Percentiles rank a stretch among this genome's conserved stretches.
These are phyloP conservation scores for Shargacucullia verbasci DNA, from an alignment of 2,888 invertebrate genomes.

Conservation along the genomic window DNA sequence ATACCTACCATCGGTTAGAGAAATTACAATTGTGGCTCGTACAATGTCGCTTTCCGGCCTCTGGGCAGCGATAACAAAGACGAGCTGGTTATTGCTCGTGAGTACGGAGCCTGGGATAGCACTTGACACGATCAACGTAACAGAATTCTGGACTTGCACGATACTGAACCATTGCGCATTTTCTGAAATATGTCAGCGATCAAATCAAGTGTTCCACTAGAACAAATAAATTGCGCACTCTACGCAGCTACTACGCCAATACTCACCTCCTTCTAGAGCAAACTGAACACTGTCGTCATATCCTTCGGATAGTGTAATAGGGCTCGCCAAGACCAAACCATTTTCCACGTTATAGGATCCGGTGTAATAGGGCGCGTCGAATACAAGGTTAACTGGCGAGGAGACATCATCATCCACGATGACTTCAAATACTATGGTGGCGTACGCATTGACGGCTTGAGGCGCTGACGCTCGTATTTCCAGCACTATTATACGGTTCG, in stretches of 20 bases:
- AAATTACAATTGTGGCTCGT: slow-evolving; percentile 52
- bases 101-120: slow-evolving; percentile 41
- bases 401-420: slow-evolving; percentile 17
- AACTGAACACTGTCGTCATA: slow-evolving; percentile 53
- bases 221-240: no score
- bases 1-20: slow-evolving; percentile 25
- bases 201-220: not conserved
- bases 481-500: slow-evolving; percentile 47
- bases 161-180: slow-evolving; percentile 25
- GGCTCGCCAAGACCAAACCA: slow-evolving; percentile 36
- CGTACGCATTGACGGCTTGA: slow-evolving; percentile 39
- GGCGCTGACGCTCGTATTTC: slow-evolving; percentile 53
- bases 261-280: slow-evolving; percentile 59
- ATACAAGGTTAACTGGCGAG: slow-evolving; percentile 37
- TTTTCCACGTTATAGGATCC: slow-evolving; percentile 42
- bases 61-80: slow-evolving; percentile 50
- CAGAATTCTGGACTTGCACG: slow-evolving; percentile 13
- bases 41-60: slow-evolving; percentile 32
- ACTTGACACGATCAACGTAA: slow-evolving; percentile 18
- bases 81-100: slow-evolving; percentile 48
- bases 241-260: not conserved
- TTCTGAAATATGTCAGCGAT: slow-evolving; percentile 15
- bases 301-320: slow-evolving; percentile 47
- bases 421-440: slow-evolving; percentile 53
- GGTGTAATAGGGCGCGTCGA: slow-evolving; percentile 51